Evolutionary conservation across 2,888 invertebrate genomes (phyloP).

Genomic region (Rhingia campestris): DNA sequence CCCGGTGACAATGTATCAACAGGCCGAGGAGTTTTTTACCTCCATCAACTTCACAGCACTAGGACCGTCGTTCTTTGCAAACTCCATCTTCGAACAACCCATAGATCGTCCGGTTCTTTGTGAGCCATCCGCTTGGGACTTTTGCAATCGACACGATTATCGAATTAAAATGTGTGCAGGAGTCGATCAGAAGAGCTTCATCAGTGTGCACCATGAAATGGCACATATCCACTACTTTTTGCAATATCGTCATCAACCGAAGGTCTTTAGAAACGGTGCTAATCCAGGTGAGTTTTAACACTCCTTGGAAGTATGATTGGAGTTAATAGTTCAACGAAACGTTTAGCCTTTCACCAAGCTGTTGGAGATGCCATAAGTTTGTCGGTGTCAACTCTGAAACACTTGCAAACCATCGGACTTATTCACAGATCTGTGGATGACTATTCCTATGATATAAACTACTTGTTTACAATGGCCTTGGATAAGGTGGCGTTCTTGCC

Average conservation of each 20-base stretch:
- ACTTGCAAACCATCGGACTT: constrained; percentile 92
- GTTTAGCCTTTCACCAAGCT: constrained; percentile 94
- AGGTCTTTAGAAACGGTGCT: constrained; percentile 94
- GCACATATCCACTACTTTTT: constrained; percentile 95
- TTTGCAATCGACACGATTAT: constrained; percentile 94
- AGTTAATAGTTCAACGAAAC: not conserved
- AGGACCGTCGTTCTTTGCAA: constrained; percentile 94
- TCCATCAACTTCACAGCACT: constrained; percentile 94
- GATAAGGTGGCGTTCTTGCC: constrained; percentile 92
- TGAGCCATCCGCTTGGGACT: constrained; percentile 97
- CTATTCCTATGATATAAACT: constrained; percentile 92
- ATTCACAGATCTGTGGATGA: constrained; percentile 92
- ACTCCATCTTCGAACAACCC: constrained; percentile 92
- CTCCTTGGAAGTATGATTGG: constrained; percentile 1
- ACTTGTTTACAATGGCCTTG: constrained; percentile 91
- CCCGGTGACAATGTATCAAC: constrained; percentile 91
- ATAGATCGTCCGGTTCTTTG: constrained; percentile 90
- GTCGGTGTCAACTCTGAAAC: constrained; percentile 92
- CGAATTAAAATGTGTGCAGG: constrained; percentile 94
- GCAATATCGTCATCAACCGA: constrained; percentile 91
- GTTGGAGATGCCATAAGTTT: constrained; percentile 94
- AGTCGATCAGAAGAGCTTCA: constrained; percentile 92
- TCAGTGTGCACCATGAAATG: constrained; percentile 96
- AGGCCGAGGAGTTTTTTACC: constrained; percentile 95
- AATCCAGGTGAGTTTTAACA: constrained; percentile 90